Evolutionary conservation across 2,797 vertebrate genomes (phyloP).

Genomic region (Anguilla obscura): DNA sequence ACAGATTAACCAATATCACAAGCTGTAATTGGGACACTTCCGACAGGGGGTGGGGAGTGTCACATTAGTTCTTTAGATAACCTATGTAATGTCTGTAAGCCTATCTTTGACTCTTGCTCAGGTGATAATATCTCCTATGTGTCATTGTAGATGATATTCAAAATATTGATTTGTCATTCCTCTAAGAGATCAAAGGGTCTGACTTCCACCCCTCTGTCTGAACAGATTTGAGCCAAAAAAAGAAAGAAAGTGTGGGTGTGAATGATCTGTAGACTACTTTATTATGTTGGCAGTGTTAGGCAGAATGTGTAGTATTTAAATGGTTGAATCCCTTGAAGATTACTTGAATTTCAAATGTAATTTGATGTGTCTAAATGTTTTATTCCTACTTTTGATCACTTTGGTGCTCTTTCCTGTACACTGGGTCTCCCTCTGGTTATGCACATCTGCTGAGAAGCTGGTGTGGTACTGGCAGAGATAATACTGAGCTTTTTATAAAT

Average conservation of each 20-base stretch:
- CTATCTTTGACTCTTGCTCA: background rate
- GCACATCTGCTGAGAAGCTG: no score
- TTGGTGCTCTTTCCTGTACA: no score
- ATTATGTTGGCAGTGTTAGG: background rate
- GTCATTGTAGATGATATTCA: background rate
- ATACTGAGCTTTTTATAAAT: no score
- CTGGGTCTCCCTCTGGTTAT: no score
- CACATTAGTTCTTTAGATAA: background rate
- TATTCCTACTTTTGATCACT: no score
- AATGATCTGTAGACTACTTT: background rate
- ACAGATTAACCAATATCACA: background rate
- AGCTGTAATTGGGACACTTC: background rate
- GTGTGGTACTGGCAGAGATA: no score
- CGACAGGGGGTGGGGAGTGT: background rate
- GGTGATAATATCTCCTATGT: background rate
- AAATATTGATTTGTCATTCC: background rate
- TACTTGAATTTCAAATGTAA: background rate
- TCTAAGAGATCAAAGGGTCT: background rate
- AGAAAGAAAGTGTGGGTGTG: background rate
- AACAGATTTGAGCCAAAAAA: background rate
- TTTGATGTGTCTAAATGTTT: background rate
- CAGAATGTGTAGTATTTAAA: background rate
- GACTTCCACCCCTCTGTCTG: background rate
- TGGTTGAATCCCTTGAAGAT: background rate
- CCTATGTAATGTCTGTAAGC: background rate